Percentiles rank a stretch among this genome's conserved stretches.
These are phyloP conservation scores for Lobophora halterata DNA, from an alignment of 2,888 invertebrate species.

Conservation along the genomic window DNA sequence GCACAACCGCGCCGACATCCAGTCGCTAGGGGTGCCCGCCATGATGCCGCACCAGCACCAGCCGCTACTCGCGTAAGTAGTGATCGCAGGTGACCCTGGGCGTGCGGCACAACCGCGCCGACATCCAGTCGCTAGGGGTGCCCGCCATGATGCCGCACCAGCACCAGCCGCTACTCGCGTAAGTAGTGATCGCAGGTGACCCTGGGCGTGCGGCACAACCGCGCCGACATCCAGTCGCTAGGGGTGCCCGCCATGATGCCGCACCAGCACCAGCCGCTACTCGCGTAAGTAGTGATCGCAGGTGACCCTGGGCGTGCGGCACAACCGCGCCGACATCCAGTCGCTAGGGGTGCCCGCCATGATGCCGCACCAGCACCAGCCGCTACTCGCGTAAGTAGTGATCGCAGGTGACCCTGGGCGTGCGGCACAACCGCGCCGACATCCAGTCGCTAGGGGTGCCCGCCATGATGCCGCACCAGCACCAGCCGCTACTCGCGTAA, in stretches of 20 bases:
- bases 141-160: conserved; percentile 48
- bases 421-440: too few relatives aligned
- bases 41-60: conserved; percentile 52
- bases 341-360: too few relatives aligned
- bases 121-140: conserved; percentile 61
- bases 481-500: too few relatives aligned
- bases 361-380: too few relatives aligned
- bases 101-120: conserved; percentile 73
- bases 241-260: conserved; percentile 53
- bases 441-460: too few relatives aligned
- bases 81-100: conserved; percentile 70
- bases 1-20: conserved; percentile 72
- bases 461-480: too few relatives aligned
- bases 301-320: too few relatives aligned
- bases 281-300: conserved; percentile 56
- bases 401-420: too few relatives aligned
- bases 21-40: conserved; percentile 54
- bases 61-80: conserved; percentile 54
- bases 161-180: conserved; percentile 57
- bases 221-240: conserved; percentile 66
- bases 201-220: conserved; percentile 72
- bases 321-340: too few relatives aligned
- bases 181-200: conserved; percentile 64
- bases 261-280: conserved; percentile 51
- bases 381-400: too few relatives aligned